phyloP scores from a whole-genome alignment of 1,140 invertebrate genomes.

The Centruroides vittatus region DNA sequence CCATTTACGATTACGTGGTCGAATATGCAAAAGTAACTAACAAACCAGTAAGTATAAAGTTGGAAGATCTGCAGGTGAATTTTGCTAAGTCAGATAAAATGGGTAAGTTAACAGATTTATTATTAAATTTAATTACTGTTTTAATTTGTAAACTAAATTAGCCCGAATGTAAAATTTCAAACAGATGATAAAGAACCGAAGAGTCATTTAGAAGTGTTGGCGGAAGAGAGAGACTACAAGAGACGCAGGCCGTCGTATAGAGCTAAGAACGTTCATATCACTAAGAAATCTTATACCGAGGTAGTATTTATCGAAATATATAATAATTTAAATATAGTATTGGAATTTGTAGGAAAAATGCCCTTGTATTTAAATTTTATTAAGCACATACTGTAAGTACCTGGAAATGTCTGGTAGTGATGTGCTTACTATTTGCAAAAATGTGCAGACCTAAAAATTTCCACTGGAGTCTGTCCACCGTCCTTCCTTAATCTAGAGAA shows the following conservation, averaged over 20 bases:
- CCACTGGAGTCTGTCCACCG: no score
- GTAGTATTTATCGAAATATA: conserved; percentile 11
- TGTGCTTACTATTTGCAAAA: no score
- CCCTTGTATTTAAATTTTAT: background rate
- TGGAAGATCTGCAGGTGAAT: conserved; percentile 23
- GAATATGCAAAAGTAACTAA: conserved; percentile 17
- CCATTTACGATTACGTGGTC: conserved; percentile 23
- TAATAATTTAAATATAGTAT: background rate
- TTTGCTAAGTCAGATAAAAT: conserved; percentile 22
- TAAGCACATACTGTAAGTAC: background rate
- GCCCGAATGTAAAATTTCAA: background rate
- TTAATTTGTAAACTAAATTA: background rate
- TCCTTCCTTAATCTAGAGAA: no score
- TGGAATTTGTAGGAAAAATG: background rate
- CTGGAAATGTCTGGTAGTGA: no score
- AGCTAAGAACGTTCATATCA: conserved; percentile 30
- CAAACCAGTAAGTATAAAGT: conserved; percentile 16
- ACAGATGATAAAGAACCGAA: conserved; percentile 14
- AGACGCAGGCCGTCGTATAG: conserved; percentile 26
- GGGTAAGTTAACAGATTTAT: conserved; percentile 6
- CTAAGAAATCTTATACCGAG: conserved; percentile 29
- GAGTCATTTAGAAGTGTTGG: conserved; percentile 22
- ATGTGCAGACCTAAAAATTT: no score
- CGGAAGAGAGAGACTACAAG: conserved; percentile 25
- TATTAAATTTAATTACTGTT: background rate